Conservation (phyloP, 2,113 vertebrate species). For the Callorhinus ursinus region DNA sequence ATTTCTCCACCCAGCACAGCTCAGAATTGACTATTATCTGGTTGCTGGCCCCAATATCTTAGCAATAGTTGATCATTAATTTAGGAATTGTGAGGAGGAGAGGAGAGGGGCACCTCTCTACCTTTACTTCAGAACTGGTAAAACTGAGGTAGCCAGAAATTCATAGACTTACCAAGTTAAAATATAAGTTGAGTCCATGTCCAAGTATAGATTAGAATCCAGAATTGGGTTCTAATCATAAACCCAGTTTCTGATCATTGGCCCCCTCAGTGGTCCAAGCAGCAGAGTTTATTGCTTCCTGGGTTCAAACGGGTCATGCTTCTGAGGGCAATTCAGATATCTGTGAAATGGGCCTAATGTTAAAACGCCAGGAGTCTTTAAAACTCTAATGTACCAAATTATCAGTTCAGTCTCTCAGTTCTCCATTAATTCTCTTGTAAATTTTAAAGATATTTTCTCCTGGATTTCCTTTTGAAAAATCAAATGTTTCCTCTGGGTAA, state of each 20-base stretch:
- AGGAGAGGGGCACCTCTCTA: not conserved
- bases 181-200: not conserved
- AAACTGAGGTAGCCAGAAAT: not conserved
- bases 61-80: not conserved
- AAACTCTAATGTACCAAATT: not conserved
- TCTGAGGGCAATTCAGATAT: not conserved
- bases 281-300: not conserved
- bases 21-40: not conserved
- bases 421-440: not conserved
- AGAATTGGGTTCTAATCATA: not conserved
- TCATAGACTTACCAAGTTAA: not conserved
- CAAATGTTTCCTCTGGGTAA: not conserved
- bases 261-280: not conserved
- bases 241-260: not conserved
- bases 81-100: not conserved
- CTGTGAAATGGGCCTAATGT: not conserved
- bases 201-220: not conserved
- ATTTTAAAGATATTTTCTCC: constrained; percentile 14
- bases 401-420: not conserved
- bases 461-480: constrained; percentile 3
- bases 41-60: not conserved
- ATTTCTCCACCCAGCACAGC: not conserved
- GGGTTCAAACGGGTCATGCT: not conserved
- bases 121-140: not conserved
- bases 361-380: not conserved